Evolutionary conservation across 2,888 invertebrate species (phyloP).

Genomic region (Corythucha ciliata): DNA sequence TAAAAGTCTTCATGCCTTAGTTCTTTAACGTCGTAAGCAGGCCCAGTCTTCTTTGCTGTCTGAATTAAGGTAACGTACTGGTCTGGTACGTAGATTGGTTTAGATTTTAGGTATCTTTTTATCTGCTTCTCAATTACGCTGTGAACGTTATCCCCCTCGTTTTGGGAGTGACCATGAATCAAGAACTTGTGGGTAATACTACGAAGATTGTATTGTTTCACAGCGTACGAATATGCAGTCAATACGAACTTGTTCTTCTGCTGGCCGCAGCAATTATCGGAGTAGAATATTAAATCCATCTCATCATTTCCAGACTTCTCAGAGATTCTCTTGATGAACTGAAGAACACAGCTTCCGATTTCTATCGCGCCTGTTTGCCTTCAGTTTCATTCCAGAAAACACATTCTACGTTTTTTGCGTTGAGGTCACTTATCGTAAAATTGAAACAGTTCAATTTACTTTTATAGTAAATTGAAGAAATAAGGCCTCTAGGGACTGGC

Average conservation of each 20-base stretch:
- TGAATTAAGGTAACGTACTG: constrained; percentile 16
- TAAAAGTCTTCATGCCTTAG: constrained; percentile 3
- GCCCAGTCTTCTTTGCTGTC: constrained; percentile 11
- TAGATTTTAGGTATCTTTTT: constrained; percentile 10
- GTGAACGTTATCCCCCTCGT: constrained; percentile 14
- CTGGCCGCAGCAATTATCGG: constrained; percentile 32
- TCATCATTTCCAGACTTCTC: not conserved
- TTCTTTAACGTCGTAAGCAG: constrained; percentile 7
- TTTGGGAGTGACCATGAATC: constrained; percentile 12
- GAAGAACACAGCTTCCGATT: constrained; percentile 25
- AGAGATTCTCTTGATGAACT: constrained; percentile 1
- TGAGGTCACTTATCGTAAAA: constrained; percentile 32
- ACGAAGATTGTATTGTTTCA: not conserved
- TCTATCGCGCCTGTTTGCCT: constrained; percentile 27
- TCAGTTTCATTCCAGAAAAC: constrained; percentile 34
- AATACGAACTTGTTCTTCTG: constrained; percentile 29
- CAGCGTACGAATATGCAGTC: constrained; percentile 4
- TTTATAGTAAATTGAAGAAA: constrained; percentile 16
- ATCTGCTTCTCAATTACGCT: constrained; percentile 11
- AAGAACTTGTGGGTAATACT: constrained; percentile 11
- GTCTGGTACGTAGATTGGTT: constrained; percentile 11
- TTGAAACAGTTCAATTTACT: constrained; percentile 33
- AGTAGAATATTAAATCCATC: constrained; percentile 25
- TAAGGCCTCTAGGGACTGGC: constrained; percentile 1
- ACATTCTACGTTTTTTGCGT: constrained; percentile 24